Conservation (phyloP, 2,888 invertebrate genomes). For the Fragum whitleyi region DNA sequence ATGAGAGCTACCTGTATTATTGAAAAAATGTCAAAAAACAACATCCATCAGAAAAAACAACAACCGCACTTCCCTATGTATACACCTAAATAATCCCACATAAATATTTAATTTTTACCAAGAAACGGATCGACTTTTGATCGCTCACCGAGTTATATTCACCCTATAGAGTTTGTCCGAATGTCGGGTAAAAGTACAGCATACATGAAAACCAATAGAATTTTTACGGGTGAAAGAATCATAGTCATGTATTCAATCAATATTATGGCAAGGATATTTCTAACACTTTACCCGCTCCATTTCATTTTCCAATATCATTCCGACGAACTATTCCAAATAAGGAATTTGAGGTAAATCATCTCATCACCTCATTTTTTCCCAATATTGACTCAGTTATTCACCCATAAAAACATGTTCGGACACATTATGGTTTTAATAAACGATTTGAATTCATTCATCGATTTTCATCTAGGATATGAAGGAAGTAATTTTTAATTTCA, state of each 20-base stretch:
- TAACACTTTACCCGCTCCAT: background rate
- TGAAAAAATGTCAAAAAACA: too few species aligned
- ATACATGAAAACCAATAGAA: conserved; percentile 1
- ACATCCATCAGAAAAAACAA: too few species aligned
- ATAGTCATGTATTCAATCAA: background rate
- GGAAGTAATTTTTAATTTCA: too few species aligned
- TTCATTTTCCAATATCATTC: too few species aligned
- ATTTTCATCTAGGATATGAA: too few species aligned
- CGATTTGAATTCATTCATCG: too few species aligned
- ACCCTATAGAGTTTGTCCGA: background rate
- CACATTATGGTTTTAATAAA: too few species aligned
- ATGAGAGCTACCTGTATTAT: too few species aligned
- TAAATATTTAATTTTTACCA: background rate
- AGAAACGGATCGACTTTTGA: background rate
- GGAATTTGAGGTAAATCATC: too few species aligned
- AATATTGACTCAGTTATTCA: background rate
- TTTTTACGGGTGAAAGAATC: background rate
- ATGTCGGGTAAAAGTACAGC: background rate
- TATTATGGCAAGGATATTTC: background rate
- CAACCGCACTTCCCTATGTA: too few species aligned
- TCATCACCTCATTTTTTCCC: background rate
- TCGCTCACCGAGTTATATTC: background rate
- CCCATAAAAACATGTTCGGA: background rate
- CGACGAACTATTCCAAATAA: too few species aligned
- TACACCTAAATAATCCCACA: background rate